A percentile compares a stretch with the other conserved stretches of the same genome.
These are phyloP conservation scores for Limnephilus marmoratus DNA, from an alignment of 2,888 invertebrate genomes.

Conservation along the genomic window DNA sequence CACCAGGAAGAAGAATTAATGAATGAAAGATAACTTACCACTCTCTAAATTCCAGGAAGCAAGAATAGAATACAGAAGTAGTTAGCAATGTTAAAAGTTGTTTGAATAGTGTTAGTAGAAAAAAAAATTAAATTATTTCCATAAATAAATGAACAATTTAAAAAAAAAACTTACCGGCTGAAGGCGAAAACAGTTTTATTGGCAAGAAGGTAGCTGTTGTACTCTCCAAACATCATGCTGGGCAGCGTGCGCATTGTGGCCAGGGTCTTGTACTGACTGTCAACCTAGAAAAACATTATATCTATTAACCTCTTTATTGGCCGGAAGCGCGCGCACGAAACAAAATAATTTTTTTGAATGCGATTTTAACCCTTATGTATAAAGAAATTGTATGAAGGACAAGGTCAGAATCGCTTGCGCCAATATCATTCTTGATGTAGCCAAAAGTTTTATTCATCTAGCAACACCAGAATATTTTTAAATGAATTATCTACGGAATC, in stretches of 20 bases:
- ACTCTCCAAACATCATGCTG: constrained; percentile 82
- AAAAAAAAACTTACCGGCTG: constrained; percentile 78
- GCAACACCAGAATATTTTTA: too few species aligned
- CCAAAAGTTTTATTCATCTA: too few species aligned
- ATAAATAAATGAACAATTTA: not conserved
- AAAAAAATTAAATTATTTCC: not conserved
- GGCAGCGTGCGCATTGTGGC: constrained; percentile 75
- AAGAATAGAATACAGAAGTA: not conserved
- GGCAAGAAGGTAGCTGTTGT: constrained; percentile 72
- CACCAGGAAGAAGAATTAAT: not conserved
- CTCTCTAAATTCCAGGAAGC: constrained; percentile 43
- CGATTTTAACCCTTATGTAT: too few species aligned
- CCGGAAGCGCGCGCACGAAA: too few species aligned
- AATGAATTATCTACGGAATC: too few species aligned
- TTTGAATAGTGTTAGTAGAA: not conserved
- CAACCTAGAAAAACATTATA: constrained; percentile 14
- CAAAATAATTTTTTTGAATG: too few species aligned
- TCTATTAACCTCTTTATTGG: too few species aligned
- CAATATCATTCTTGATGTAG: too few species aligned
- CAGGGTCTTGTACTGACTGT: constrained; percentile 69
- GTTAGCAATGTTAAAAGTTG: not conserved
- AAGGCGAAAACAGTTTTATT: constrained; percentile 80
- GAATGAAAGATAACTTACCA: constrained; percentile 16
- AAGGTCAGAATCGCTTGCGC: too few species aligned
- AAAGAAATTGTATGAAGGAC: too few species aligned